Evolutionary conservation across 2,888 invertebrate species (phyloP), one percentile per base, ranked within the genome.

Genomic region (Drosophila seclusa): DNA sequence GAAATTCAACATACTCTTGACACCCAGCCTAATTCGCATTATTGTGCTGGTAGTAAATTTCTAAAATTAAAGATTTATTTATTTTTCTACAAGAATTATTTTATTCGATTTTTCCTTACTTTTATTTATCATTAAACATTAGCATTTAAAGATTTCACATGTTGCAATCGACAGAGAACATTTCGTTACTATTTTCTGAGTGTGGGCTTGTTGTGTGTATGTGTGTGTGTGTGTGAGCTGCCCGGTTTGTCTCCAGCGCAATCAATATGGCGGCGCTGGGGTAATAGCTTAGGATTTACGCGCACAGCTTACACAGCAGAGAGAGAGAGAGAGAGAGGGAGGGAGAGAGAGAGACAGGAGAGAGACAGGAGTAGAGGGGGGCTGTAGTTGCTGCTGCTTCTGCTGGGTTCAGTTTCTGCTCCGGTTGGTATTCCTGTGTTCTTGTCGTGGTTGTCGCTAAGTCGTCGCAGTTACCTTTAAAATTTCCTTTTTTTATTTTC

Each of bases 281-380:
- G 85, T 86, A 85, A 85, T 85, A 88, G 85, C 85, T 78, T 80
- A 87, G 88, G 85, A 85, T 89, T 87, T 87, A 85, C 83, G 86
- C 88, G 82, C 83, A 78, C 76, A 82, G 83, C 78, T 83, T 78
- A 74, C 71, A 73, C 52, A 29, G 68, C 53, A 21, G n/a, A n/a
- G 36, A 34, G 29, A 36, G 48, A 40, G 38, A 42, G 40, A 16
- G 31, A 21, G 36, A 10, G 27, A 34, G 29, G 18, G 54, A 18
- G 45, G 5, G 34, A 31, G 42, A 40, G 53, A 7, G 34, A 10
- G 45, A 18, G n/a, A 16, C 31, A 24, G 42, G 38, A 42, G 32
- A 21, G 34, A 7, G 54, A 29, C 27, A 0, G 29, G 11, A 45
- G 13, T 27, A 24, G 24, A 16, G 45, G 7, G 42, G 16, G 5